phyloP scores from a whole-genome alignment of 2,797 vertebrate species.

The Muscicapa striata region DNA sequence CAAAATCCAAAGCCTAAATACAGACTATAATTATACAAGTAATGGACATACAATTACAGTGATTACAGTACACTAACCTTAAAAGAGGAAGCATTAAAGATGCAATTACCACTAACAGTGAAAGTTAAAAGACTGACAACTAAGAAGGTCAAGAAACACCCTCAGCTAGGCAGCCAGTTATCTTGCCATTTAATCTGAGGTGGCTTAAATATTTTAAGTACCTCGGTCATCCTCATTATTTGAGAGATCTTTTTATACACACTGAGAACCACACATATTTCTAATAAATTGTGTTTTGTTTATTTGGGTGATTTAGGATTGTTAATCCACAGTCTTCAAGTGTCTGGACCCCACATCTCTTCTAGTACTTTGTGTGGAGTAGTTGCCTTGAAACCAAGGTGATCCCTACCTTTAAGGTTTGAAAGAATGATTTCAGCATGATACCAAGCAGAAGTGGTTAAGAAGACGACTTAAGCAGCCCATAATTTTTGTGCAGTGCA shows the following conservation, averaged over 20 bases:
- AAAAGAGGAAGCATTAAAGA: slow-evolving; percentile 4
- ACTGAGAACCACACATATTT: background rate
- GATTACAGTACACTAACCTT: background rate
- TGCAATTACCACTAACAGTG: background rate
- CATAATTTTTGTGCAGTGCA: background rate
- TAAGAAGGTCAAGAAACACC: background rate
- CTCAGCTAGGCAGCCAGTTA: background rate
- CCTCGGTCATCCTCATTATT: background rate
- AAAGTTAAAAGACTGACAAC: background rate
- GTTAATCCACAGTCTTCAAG: background rate
- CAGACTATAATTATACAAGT: background rate
- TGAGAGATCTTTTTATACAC: background rate
- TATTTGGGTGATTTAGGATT: background rate
- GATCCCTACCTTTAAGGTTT: background rate
- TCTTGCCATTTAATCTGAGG: background rate
- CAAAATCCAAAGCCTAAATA: background rate
- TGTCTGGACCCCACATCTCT: background rate
- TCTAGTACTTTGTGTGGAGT: background rate
- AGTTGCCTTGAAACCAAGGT: background rate
- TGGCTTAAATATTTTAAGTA: background rate
- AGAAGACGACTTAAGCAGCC: background rate
- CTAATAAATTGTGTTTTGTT: background rate
- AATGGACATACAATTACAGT: background rate
- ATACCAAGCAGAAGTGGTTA: background rate
- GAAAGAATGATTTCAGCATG: background rate